Percentiles rank a stretch among this genome's conserved stretches.
These are phyloP conservation scores for Labeo calbasu DNA, from an alignment of 2,797 vertebrate species.

Conservation along the genomic window DNA sequence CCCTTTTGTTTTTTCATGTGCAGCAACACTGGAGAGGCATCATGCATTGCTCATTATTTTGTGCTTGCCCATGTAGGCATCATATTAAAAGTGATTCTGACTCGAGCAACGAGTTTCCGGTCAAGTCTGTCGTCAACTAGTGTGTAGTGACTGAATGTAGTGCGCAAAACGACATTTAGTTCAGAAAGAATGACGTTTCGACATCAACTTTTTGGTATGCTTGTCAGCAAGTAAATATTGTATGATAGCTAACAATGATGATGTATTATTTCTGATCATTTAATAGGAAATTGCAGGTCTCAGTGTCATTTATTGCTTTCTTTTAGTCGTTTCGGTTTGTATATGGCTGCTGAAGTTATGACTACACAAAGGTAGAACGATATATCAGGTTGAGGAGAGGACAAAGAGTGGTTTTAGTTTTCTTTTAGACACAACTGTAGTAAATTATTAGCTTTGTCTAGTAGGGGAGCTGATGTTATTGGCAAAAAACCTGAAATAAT, in stretches of 20 bases:
- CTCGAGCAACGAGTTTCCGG: conserved; percentile 37
- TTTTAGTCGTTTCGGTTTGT: conserved; percentile 13
- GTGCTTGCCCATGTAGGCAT: conserved; percentile 43
- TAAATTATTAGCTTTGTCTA: conserved; percentile 12
- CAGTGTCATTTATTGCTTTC: conserved; percentile 19
- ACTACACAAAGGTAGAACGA: not conserved
- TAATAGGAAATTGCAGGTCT: conserved; percentile 22
- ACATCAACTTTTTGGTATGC: conserved; percentile 20
- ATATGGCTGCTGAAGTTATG: conserved; percentile 24
- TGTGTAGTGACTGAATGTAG: conserved; percentile 27
- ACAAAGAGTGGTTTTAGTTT: not conserved
- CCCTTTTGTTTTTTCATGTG: conserved; percentile 50
- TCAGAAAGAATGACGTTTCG: conserved; percentile 16
- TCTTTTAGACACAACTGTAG: conserved; percentile 24
- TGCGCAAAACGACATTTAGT: conserved; percentile 19
- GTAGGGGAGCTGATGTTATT: not conserved
- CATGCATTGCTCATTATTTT: conserved; percentile 39
- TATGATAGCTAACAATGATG: conserved; percentile 53
- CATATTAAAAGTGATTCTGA: conserved; percentile 45
- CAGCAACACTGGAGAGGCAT: conserved; percentile 61
- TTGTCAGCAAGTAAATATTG: conserved; percentile 45
- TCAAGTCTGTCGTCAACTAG: conserved; percentile 32
- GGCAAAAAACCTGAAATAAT: conserved; percentile 3
- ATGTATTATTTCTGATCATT: conserved; percentile 46
- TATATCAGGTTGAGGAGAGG: not conserved